phyloP scores from a whole-genome alignment of 2,888 invertebrate genomes.

The Ectobius pallidus region DNA sequence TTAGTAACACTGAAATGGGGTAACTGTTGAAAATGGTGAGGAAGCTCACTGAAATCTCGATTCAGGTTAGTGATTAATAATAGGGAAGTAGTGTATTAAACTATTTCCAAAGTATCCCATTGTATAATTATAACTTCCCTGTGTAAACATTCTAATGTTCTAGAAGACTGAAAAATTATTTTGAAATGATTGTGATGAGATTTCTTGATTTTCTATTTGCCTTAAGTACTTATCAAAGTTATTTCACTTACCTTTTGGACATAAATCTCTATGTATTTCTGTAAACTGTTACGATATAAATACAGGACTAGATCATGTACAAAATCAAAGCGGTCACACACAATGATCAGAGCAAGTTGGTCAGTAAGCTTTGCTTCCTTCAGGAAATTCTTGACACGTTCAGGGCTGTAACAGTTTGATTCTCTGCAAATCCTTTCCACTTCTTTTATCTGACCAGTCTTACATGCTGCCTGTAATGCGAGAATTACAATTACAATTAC shows the following conservation, averaged over 20 bases:
- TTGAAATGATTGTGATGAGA: too few species aligned
- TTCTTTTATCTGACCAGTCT: conserved; percentile 99
- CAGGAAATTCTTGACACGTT: conserved; percentile 98
- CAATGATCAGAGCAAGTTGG: conserved; percentile 97
- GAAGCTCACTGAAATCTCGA: too few species aligned
- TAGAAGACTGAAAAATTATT: too few species aligned
- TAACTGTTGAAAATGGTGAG: too few species aligned
- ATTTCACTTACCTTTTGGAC: conserved; percentile 84
- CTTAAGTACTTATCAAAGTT: background rate
- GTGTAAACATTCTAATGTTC: too few species aligned
- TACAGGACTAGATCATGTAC: conserved; percentile 98
- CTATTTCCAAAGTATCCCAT: too few species aligned
- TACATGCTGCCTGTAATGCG: conserved; percentile 83
- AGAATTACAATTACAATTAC: too few species aligned
- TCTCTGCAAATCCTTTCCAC: conserved; percentile 99
- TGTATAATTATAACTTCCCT: too few species aligned
- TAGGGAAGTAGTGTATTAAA: too few species aligned
- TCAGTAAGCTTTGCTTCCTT: conserved; percentile 99
- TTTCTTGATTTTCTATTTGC: too few species aligned
- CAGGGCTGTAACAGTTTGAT: conserved; percentile 98
- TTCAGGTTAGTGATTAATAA: too few species aligned
- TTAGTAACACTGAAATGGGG: too few species aligned
- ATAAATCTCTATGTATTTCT: conserved; percentile 99
- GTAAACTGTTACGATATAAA: conserved; percentile 95
- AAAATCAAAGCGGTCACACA: conserved; percentile 99